A percentile compares a stretch with the other conserved stretches of the same genome.
Conservation (phyloP, 2,797 vertebrate genomes). For the Rhabdophis nuchalis region DNA sequence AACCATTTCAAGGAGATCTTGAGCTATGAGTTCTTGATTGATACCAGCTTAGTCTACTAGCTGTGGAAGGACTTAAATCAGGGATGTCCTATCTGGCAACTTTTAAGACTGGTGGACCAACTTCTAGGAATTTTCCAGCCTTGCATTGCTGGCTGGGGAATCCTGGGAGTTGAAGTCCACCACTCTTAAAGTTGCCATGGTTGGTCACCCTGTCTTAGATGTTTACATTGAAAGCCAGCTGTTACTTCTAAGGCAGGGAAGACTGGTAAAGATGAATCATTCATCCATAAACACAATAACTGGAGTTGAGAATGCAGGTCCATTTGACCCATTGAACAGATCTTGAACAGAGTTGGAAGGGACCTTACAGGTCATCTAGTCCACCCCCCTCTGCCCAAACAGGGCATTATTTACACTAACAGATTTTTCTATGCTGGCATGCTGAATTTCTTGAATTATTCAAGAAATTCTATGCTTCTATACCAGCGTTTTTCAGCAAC, state of each 20-base stretch:
- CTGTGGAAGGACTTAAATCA: background rate
- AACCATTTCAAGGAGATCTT: background rate
- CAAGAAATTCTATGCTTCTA: background rate
- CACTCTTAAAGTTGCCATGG: background rate
- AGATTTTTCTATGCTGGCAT: background rate
- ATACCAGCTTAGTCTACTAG: background rate
- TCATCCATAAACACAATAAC: background rate
- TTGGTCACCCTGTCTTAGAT: background rate
- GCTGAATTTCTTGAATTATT: background rate
- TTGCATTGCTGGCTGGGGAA: background rate
- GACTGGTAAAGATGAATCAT: background rate
- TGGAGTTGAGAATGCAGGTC: background rate
- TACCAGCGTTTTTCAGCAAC: background rate
- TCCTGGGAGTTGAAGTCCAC: background rate
- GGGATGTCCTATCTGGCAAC: background rate
- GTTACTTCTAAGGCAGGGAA: background rate
- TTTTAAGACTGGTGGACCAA: background rate
- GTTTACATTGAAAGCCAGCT: background rate
- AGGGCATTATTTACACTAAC: background rate
- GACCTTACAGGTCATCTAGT: too few species aligned
- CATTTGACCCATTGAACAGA: background rate
- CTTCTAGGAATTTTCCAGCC: background rate
- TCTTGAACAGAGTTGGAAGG: too few species aligned
- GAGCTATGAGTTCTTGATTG: background rate
- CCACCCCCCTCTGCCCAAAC: too few species aligned